Evolutionary conservation across 2,797 vertebrate genomes (phyloP), one percentile per base, ranked within the genome.

Genomic region (Channa striata): DNA sequence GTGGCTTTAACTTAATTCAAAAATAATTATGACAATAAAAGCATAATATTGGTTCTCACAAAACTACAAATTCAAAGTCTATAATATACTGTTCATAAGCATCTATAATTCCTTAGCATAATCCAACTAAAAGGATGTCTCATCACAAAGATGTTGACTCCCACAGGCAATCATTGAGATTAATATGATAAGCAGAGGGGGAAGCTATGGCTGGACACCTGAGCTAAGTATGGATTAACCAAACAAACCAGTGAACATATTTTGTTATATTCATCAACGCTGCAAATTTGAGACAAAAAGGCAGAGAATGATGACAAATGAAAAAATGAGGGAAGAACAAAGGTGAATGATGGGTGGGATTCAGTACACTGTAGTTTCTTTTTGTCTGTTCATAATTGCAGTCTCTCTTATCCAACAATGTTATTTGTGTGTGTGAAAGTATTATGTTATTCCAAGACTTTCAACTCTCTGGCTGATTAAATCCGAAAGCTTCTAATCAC

Each of bases 21-120:
- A 50, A 69, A 75, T 46, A 77, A 77, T 76, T 59, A 51, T 25
- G 53, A 39, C 17, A 30, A 66, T 74, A 23, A 70, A 70, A 49
- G 17, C 3, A 34, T n/a, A 20, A 4, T 50, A 4, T 53, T n/a
- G 13, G 39, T 0, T 10, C 63, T 56, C 10, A 34, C 12, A 40
- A 60, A 74, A 44, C 43, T 14, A 11, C 3, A 9, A 43, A 17
- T 11, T 46, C 9, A 17, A 14, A 43, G 59, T 59, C 46, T 63
- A 14, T 52, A n/a, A 51, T 76, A n/a, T 69, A 30, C 17, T n/a
- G n/a, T 42, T 30, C 40, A 11, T 19, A n/a, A 50, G 23, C 23
- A 63, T 42, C 12, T 14, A 43, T 64, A 60, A 68, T 47, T 59
- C 67, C 17, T 59, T n/a, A 1, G 33, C 6, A 56, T 52, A 44